phyloP scores from a whole-genome alignment of 1,140 invertebrate species.

The Nilaparvata lugens region DNA sequence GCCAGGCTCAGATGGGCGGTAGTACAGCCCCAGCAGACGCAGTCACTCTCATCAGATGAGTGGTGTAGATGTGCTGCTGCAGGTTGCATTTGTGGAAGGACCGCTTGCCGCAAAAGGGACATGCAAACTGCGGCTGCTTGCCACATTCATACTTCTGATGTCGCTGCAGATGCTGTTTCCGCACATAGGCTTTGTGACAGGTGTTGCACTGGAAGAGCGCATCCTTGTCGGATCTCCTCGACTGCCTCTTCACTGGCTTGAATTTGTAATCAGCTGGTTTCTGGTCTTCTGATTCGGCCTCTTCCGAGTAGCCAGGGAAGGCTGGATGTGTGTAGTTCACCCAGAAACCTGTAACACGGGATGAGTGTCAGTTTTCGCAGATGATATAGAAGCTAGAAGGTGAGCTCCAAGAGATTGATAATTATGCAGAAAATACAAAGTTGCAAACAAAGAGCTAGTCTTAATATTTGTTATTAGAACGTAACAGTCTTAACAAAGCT shows the following conservation, averaged over 20 bases:
- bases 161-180: not conserved
- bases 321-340: not conserved
- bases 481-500: no score
- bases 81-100: not conserved
- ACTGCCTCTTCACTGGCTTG: not conserved
- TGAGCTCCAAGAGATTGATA: no score
- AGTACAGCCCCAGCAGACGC: no score
- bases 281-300: not conserved
- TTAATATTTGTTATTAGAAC: no score
- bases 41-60: constrained; percentile 1
- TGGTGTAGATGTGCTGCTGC: not conserved
- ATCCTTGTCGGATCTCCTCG: not conserved
- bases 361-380: no score
- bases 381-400: no score
- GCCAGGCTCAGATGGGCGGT: no score
- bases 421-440: no score
- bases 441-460: no score
- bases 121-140: not conserved
- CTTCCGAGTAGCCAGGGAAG: not conserved
- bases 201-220: not conserved
- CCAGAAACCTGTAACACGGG: not conserved
- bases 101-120: not conserved
- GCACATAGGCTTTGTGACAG: not conserved
- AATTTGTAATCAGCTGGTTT: not conserved
- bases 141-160: constrained; percentile 1